Base-by-base conservation (phyloP, 2,797 vertebrate species). In the Molothrus ater region DNA sequence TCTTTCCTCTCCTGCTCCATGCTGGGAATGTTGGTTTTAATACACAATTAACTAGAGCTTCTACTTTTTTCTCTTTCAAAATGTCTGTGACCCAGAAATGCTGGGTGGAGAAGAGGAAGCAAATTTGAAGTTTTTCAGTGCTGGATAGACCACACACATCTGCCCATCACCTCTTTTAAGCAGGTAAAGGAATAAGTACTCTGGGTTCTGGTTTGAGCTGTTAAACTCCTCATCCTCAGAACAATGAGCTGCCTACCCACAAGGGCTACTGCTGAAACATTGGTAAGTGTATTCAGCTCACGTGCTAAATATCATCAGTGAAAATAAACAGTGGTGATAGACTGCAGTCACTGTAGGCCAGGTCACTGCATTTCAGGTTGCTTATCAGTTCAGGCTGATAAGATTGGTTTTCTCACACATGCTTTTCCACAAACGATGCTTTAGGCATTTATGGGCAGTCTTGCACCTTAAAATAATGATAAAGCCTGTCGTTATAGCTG, bases 281-380 rank as follows among this genome's bases (percentile, higher is more conserved):
- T 45, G 36, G 0, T 42, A 36, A 72, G 65, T 45, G 7, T 38
- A 4, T 87, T 93, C 61, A 57, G 32, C 45, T 85, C 0, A 4
- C 69, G 69, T 65, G 59, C 80, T 90, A 29, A 88, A 80, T 80
- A 45, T 64, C 66, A 53, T 76, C 50, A 69, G 50, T 86, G 79
- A 83, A 87, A 80, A 84, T n/a, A 50, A 82, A 40, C n/a, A 31
- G 48, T 42, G 22, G 51, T 65, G 65, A 24, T 51, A 59, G 84
- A 80, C 53, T 66, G 66, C 43, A 56, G 51, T 64, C 26, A 10
- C 19, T 31, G 32, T 42, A 51, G 71, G 76, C 34, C 34, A 45
- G 63, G 78, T 82, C 34, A 25, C 43, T 10, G 25, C 61, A 13
- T 87, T 79, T 72, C 26, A 57, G 38, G 69, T 51, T 88, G 57